Percentiles rank a stretch among this genome's conserved stretches.
These are phyloP conservation scores for Halichoeres trimaculatus DNA, from an alignment of 2,113 vertebrate species.

Conservation along the genomic window DNA sequence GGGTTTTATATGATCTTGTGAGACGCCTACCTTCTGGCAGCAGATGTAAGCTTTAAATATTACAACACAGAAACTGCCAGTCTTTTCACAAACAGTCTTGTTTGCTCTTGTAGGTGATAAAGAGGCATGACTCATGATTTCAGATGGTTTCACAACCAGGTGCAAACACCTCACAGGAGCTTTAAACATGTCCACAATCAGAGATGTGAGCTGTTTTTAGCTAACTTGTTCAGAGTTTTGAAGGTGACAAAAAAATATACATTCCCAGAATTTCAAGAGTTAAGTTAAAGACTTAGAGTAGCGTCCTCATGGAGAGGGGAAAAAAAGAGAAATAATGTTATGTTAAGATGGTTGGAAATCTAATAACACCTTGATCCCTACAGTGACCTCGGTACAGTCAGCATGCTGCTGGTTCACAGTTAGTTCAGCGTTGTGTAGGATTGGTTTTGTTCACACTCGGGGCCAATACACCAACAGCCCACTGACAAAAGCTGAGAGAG, in stretches of 20 bases:
- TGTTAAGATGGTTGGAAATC: neutral
- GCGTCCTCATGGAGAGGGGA: neutral
- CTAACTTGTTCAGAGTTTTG: slow-evolving; percentile 61
- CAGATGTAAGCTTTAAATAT: too few relatives aligned
- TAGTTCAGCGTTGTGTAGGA: slow-evolving; percentile 22
- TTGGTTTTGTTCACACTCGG: slow-evolving; percentile 67
- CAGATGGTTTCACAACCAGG: too few relatives aligned
- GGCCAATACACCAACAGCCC: slow-evolving; percentile 49
- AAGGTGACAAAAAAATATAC: slow-evolving; percentile 61
- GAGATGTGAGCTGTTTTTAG: slow-evolving; percentile 74
- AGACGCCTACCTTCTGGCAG: too few relatives aligned
- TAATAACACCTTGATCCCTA: slow-evolving; percentile 6
- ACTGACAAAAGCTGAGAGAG: slow-evolving; percentile 65
- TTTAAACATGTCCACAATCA: slow-evolving; percentile 67
- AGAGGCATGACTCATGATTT: too few relatives aligned
- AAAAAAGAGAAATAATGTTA: neutral
- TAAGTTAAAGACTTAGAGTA: slow-evolving; percentile 65
- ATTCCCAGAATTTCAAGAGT: slow-evolving; percentile 72
- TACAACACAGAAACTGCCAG: too few relatives aligned
- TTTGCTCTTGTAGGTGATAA: too few relatives aligned
- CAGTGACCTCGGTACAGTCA: slow-evolving; percentile 39
- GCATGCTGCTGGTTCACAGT: slow-evolving; percentile 37
- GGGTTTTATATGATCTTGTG: too few relatives aligned
- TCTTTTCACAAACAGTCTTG: too few relatives aligned
- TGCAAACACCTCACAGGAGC: too few relatives aligned